A percentile compares a stretch with the other conserved stretches of the same genome.
These are phyloP conservation scores for Bos indicus DNA, from an alignment of 2,113 vertebrate species.

Conservation along the genomic window DNA sequence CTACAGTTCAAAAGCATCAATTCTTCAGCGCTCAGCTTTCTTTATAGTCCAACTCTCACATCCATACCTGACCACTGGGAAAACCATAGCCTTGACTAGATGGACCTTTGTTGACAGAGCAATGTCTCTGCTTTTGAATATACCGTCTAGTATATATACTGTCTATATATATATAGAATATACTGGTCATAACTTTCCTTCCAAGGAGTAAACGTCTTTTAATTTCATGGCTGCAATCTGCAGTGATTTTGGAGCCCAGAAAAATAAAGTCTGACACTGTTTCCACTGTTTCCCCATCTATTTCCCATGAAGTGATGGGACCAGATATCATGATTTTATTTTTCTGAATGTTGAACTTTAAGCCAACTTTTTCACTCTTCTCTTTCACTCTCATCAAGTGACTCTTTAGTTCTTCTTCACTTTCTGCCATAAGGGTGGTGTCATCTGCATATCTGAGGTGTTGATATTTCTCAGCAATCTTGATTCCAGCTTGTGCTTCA, in stretches of 20 bases:
- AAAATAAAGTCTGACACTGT: not conserved
- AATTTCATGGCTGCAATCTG: not conserved
- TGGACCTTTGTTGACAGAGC: not conserved
- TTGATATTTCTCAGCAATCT: not conserved
- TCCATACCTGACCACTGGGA: not conserved
- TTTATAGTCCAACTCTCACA: not conserved
- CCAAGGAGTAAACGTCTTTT: accelerated
- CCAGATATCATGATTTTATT: not conserved
- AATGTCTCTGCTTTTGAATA: not conserved
- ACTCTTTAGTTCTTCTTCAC: not conserved
- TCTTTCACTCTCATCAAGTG: not conserved
- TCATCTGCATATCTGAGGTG: not conserved
- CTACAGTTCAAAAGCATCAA: not conserved
- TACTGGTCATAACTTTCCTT: not conserved
- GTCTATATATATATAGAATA: not conserved
- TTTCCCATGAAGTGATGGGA: not conserved
- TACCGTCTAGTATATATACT: not conserved
- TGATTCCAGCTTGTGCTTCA: not conserved
- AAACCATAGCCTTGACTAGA: not conserved
- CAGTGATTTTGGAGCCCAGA: not conserved
- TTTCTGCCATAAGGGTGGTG: not conserved
- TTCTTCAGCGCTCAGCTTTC: not conserved
- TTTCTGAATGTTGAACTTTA: not conserved
- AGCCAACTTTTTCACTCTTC: not conserved
- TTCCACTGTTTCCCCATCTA: not conserved